Percentiles rank a stretch among this genome's conserved stretches.
phyloP scores from a whole-genome alignment of 2,797 vertebrate genomes.

The Zenarchopterus dispar region DNA sequence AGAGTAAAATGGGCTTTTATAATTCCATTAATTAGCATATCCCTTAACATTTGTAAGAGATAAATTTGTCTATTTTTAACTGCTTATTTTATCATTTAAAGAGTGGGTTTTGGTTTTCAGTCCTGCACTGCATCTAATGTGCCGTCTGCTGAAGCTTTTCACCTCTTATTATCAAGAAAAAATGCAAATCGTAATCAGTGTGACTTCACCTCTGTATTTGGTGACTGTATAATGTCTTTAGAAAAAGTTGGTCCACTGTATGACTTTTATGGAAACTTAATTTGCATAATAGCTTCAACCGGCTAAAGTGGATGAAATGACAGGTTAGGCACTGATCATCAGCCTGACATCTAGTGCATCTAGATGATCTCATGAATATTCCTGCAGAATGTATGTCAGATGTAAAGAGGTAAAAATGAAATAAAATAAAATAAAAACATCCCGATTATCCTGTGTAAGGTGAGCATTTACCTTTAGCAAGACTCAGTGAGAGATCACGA shows the following conservation, averaged over 20 bases:
- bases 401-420: constrained; percentile 3
- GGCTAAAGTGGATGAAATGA: too few relatives aligned
- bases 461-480: constrained; percentile 14
- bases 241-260: constrained; percentile 1
- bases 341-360: too few relatives aligned
- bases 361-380: not conserved
- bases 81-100: too few relatives aligned
- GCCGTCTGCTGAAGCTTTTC: constrained; percentile 8
- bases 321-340: too few relatives aligned
- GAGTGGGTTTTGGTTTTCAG: not conserved
- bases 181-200: constrained; percentile 16
- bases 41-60: too few relatives aligned
- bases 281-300: constrained; percentile 43
- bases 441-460: constrained; percentile 15
- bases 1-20: not conserved
- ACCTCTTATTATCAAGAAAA: constrained; percentile 2
- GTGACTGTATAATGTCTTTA: not conserved
- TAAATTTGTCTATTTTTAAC: too few relatives aligned
- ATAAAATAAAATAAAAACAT: not conserved
- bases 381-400: not conserved
- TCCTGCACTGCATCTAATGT: constrained; percentile 1
- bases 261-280: constrained; percentile 21
- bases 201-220: constrained; percentile 18
- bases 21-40: too few relatives aligned
- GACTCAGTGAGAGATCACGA: constrained; percentile 12